These are phyloP conservation scores for cat (Felis catus) DNA, from an alignment of 2,113 vertebrate species.

Conservation along the genomic window DNA sequence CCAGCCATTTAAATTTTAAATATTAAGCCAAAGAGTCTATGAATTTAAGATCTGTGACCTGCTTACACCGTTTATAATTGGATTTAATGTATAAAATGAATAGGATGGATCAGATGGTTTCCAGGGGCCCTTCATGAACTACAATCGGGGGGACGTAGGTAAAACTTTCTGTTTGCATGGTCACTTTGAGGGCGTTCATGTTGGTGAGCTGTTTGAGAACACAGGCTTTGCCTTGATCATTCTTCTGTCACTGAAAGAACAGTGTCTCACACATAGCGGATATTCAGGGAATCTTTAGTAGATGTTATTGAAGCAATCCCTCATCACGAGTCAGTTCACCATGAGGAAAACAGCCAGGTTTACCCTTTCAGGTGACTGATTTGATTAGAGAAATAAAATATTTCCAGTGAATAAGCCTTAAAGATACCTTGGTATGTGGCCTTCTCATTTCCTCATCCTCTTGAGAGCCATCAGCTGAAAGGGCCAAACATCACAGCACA, in stretches of 20 bases:
- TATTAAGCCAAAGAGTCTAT: neutral
- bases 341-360: neutral
- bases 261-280: neutral
- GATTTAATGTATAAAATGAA: neutral
- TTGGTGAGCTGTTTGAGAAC: neutral
- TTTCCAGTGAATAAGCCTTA: neutral
- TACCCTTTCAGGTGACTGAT: neutral
- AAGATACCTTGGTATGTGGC: neutral
- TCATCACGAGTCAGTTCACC: neutral
- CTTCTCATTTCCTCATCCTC: neutral
- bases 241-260: neutral
- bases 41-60: neutral
- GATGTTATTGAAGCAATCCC: neutral
- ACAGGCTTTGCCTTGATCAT: neutral
- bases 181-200: neutral
- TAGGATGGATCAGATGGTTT: neutral
- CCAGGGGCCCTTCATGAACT: neutral
- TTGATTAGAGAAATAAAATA: neutral
- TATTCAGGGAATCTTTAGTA: neutral
- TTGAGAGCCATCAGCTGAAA: neutral
- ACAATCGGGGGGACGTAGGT: rapidly evolving
- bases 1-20: neutral
- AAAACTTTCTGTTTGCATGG: neutral
- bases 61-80: neutral
- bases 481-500: neutral